Evolutionary conservation across 2,797 vertebrate species (phyloP).

Genomic region (Falco peregrinus): DNA sequence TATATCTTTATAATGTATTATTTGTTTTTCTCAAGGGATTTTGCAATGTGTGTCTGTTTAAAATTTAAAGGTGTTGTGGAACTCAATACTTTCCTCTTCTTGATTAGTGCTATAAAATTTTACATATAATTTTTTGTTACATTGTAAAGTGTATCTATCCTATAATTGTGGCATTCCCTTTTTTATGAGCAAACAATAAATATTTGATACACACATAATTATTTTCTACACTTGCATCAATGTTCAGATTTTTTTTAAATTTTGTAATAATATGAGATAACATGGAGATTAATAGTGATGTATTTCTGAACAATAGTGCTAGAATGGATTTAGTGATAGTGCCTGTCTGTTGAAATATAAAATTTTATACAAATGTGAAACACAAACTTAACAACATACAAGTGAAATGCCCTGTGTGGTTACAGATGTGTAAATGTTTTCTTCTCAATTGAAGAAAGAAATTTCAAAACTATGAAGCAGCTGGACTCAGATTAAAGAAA

Average conservation of each 20-base stretch:
- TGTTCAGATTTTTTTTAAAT: not conserved
- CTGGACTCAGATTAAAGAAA: not conserved
- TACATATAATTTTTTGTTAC: constrained; percentile 70
- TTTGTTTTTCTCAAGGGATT: constrained; percentile 59
- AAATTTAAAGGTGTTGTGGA: constrained; percentile 78
- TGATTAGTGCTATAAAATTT: constrained; percentile 77
- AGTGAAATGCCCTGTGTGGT: not conserved
- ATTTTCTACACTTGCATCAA: not conserved
- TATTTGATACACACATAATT: constrained; percentile 51
- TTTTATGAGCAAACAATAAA: constrained; percentile 67
- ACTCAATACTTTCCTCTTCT: constrained; percentile 72
- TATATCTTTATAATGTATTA: constrained; percentile 40
- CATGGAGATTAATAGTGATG: not conserved
- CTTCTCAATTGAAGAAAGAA: not conserved
- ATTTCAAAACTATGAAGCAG: not conserved
- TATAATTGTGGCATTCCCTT: constrained; percentile 48
- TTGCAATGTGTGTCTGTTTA: constrained; percentile 61
- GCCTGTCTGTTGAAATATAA: not conserved
- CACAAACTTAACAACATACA: not conserved
- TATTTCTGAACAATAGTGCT: not conserved
- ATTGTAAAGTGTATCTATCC: constrained; percentile 72
- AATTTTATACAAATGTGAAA: not conserved
- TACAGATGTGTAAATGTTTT: not conserved
- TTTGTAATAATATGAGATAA: not conserved
- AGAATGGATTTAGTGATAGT: not conserved